phyloP scores from a whole-genome alignment of 2,888 invertebrate genomes.

The Escarpia spicata region DNA sequence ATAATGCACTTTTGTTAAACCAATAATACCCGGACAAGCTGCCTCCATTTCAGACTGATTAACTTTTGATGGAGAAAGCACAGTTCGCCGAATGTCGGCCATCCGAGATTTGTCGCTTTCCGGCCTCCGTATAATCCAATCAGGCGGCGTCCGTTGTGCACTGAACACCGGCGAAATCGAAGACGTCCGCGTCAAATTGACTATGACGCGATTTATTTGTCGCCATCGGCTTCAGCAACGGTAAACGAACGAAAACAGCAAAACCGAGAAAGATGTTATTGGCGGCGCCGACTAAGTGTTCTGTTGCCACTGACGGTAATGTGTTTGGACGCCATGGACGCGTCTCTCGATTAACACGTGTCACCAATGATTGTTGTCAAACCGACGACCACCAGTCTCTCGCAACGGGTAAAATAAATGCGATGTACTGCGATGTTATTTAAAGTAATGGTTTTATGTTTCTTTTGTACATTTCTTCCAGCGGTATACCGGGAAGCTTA shows the following conservation, averaged over 20 bases:
- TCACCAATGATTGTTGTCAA: neutral
- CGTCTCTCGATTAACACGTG: neutral
- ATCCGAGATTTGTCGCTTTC: neutral
- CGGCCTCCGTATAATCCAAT: neutral
- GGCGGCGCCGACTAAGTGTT: neutral
- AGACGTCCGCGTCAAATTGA: neutral
- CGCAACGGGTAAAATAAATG: neutral
- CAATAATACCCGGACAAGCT: neutral
- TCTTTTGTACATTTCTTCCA: neutral
- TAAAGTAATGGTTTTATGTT: neutral
- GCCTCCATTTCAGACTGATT: neutral
- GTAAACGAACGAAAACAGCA: slow-evolving; percentile 13
- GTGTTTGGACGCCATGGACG: neutral
- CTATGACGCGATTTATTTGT: neutral
- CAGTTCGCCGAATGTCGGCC: neutral
- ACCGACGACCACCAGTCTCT: neutral
- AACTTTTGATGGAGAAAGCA: neutral
- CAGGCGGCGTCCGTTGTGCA: neutral
- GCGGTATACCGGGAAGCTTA: neutral
- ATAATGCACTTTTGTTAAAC: neutral
- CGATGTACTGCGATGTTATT: neutral
- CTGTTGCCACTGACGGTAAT: neutral
- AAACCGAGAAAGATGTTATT: neutral
- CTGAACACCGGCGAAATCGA: neutral
- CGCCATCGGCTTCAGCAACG: neutral